Base-by-base conservation (phyloP, 2,113 vertebrate species). In the Taurulus bubalis region DNA sequence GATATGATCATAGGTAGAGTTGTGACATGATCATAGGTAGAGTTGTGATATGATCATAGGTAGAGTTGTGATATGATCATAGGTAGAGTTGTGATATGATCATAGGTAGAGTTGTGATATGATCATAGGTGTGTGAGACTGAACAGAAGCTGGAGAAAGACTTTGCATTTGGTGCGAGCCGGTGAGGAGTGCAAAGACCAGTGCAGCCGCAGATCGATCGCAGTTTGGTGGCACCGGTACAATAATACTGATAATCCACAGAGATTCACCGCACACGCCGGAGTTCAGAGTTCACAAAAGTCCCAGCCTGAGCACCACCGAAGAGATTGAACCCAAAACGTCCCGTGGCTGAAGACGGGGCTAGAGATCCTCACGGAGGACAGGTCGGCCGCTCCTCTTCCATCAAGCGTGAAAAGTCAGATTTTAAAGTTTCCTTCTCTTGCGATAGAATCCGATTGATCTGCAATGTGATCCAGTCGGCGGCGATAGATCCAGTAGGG, bases 331-430 rank as follows among this genome's bases (percentile, higher is more conserved):
- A 69, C 45, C 26, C 34, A 34, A 49, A 56, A 58, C 14, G 40
- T 42, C 12, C 12, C 0, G 12, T 56, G 71, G 85, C 72, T 26
- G 30, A 4, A 32, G 30, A 56, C 26, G 71, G 77, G 51, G 71
- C 34, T 4, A 34, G 6, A 34, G 34, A 88, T 94, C 94, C 94
- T 95, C 94, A 94, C 77, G 83, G 94, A 94, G 94, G 94, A 94
- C 79, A 92, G 76, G 58, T 75, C 67, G 68, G 63, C 24, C 8
- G 38, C 49, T 64, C 56, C 62, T 82, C 74, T 84, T 77, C 85
- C 80, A 12, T 68, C 76, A 65, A 40, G 56, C 26, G 51, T n/a
- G 45, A 80, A 42, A 38, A 36, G 34, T 79, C 20, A 45, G 28
- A 55, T 72, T 71, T 45, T 42, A 75, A 86, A 87, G 74, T 64